These are phyloP conservation scores for Amphimedon queenslandica DNA, from an alignment of 37 sponge, comb jelly and placozoan species.

Conservation along the genomic window DNA sequence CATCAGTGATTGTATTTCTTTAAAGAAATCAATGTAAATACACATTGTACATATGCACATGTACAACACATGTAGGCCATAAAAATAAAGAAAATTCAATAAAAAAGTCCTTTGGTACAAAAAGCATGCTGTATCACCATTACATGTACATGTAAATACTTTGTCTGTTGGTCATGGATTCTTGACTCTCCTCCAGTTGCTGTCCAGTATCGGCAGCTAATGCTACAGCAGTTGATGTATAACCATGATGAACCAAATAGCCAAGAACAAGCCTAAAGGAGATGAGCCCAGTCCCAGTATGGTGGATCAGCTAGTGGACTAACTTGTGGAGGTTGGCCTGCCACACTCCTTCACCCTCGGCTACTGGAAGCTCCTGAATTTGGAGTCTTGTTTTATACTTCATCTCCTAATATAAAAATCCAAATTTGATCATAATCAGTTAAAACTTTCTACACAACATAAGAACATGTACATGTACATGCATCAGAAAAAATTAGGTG, in stretches of 20 bases:
- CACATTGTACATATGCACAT: neutral
- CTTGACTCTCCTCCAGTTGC: slow-evolving; percentile 55
- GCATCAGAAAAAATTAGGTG: no score
- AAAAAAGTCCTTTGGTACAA: no score
- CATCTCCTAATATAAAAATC: no score
- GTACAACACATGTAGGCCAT: neutral
- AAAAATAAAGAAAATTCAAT: neutral
- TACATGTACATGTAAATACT: no score
- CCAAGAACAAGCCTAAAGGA: slow-evolving; percentile 72
- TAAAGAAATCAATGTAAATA: no score
- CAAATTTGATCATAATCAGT: no score
- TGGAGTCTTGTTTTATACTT: slow-evolving; percentile 29
- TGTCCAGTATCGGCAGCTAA: slow-evolving; percentile 84
- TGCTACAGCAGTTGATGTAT: slow-evolving; percentile 72
- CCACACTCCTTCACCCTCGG: slow-evolving; percentile 66
- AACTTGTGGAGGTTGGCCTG: slow-evolving; percentile 71
- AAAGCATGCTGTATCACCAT: no score
- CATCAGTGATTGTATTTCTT: slow-evolving; percentile 83
- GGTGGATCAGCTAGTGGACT: neutral
- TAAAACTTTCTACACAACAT: no score
- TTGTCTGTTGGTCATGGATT: slow-evolving; percentile 90
- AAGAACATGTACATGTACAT: no score
- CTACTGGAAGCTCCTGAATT: slow-evolving; percentile 34
- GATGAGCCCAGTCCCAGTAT: neutral
- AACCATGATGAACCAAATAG: slow-evolving; percentile 97